These are phyloP conservation scores for Trichogramma pretiosum DNA, from an alignment of 1,140 invertebrate species.

Conservation along the genomic window DNA sequence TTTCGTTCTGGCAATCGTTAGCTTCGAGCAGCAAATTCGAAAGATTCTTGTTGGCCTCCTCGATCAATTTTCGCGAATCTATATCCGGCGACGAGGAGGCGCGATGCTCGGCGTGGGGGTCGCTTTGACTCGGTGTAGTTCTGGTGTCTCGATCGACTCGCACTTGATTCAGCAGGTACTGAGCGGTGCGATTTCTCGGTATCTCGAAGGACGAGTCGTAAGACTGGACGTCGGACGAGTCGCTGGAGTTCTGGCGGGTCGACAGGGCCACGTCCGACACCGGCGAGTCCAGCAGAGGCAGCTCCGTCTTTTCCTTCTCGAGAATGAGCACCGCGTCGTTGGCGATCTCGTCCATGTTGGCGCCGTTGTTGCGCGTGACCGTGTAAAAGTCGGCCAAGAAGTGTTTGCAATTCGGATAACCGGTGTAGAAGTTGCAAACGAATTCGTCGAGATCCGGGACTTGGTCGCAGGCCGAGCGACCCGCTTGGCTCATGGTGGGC, in stretches of 20 bases:
- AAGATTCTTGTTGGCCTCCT: constrained; percentile 58
- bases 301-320: constrained; percentile 18
- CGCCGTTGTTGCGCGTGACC: constrained; percentile 37
- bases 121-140: not conserved
- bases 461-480: constrained; percentile 28
- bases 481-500: constrained; percentile 30
- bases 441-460: constrained; percentile 59
- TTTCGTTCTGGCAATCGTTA: constrained; percentile 39
- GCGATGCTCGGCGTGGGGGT: not conserved
- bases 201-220: constrained; percentile 23
- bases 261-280: not conserved
- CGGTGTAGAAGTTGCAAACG: constrained; percentile 61
- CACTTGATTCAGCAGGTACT: constrained; percentile 40
- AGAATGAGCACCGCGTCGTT: constrained; percentile 37
- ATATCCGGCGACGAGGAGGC: constrained; percentile 24
- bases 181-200: no score
- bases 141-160: constrained; percentile 38
- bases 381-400: constrained; percentile 50
- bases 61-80: constrained; percentile 50
- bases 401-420: constrained; percentile 59
- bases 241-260: constrained; percentile 5
- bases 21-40: constrained; percentile 51
- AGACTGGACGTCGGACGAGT: constrained; percentile 12
- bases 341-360: constrained; percentile 40
- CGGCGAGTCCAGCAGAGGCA: not conserved